Evolutionary conservation across 1,140 invertebrate species (phyloP).

Genomic region (Brachionus rubens): DNA sequence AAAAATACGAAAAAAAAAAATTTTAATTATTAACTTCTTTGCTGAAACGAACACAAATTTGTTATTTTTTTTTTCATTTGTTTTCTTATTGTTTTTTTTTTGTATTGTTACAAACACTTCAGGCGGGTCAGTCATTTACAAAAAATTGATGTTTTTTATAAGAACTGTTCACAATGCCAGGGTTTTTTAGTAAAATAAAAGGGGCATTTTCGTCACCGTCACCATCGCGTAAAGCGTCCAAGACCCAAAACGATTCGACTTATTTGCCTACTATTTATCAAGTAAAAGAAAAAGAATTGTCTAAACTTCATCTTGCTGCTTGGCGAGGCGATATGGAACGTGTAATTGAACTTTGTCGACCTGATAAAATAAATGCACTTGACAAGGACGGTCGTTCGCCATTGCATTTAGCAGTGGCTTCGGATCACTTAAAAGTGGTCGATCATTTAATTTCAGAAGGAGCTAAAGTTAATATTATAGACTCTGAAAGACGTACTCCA

Average conservation of each 20-base stretch:
- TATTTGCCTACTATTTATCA: conserved; percentile 14
- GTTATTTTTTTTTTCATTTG: conserved; percentile 12
- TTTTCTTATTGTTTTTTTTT: conserved; percentile 5
- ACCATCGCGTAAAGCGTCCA: conserved; percentile 8
- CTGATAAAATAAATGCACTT: conserved; percentile 69
- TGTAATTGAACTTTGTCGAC: conserved; percentile 21
- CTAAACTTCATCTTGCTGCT: conserved; percentile 16
- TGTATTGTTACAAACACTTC: not conserved
- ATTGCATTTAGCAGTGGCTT: conserved; percentile 79
- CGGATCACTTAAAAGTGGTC: conserved; percentile 72
- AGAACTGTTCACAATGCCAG: too few species aligned
- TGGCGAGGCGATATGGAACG: conserved; percentile 25
- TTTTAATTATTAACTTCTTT: conserved; percentile 38
- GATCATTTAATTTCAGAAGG: conserved; percentile 59
- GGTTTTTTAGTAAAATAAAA: conserved; percentile 43
- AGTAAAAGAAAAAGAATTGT: conserved; percentile 39
- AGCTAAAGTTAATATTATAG: conserved; percentile 23
- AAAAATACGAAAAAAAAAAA: conserved; percentile 3
- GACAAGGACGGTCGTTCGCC: conserved; percentile 84
- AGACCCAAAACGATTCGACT: conserved; percentile 12
- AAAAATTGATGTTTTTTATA: too few species aligned
- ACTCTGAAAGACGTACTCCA: not conserved
- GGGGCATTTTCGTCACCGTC: conserved; percentile 19
- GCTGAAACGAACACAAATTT: conserved; percentile 23
- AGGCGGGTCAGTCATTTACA: too few species aligned